Conservation (phyloP, 2,888 invertebrate genomes). For the Cataglyphis altisquamis region DNA sequence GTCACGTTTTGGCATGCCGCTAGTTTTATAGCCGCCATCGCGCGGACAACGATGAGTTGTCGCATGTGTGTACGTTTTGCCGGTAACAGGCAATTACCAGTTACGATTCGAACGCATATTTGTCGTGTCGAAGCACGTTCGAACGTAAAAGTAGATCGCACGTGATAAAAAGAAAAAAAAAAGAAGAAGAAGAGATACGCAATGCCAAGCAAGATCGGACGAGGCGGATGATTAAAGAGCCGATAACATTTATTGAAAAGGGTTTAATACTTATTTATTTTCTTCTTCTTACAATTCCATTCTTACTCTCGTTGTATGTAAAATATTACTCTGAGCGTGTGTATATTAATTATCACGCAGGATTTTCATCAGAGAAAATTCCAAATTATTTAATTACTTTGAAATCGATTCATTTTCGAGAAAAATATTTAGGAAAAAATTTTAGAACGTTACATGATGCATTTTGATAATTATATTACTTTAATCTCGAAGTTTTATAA, state of each 20-base stretch:
- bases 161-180: conserved; percentile 13
- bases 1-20: conserved; percentile 25
- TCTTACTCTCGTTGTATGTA: not conserved
- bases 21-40: conserved; percentile 32
- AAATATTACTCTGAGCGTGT: not conserved
- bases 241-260: conserved; percentile 33
- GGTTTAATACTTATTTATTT: conserved; percentile 24
- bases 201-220: conserved; percentile 32
- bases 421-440: not conserved
- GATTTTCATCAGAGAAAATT: too few species aligned
- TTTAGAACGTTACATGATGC: not conserved
- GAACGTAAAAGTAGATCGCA: conserved; percentile 55
- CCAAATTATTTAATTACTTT: not conserved
- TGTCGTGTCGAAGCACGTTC: conserved; percentile 71
- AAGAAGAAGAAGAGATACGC: not conserved
- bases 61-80: conserved; percentile 39
- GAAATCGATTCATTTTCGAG: not conserved
- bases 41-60: conserved; percentile 33
- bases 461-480: not conserved
- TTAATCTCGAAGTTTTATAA: not conserved
- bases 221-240: conserved; percentile 49
- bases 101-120: conserved; percentile 72
- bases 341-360: not conserved
- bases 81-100: conserved; percentile 43
- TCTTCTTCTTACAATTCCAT: not conserved